A percentile compares a stretch with the other conserved stretches of the same genome.
Evolutionary conservation across 2,113 vertebrate species (phyloP).

Genomic region (Menura novaehollandiae): DNA sequence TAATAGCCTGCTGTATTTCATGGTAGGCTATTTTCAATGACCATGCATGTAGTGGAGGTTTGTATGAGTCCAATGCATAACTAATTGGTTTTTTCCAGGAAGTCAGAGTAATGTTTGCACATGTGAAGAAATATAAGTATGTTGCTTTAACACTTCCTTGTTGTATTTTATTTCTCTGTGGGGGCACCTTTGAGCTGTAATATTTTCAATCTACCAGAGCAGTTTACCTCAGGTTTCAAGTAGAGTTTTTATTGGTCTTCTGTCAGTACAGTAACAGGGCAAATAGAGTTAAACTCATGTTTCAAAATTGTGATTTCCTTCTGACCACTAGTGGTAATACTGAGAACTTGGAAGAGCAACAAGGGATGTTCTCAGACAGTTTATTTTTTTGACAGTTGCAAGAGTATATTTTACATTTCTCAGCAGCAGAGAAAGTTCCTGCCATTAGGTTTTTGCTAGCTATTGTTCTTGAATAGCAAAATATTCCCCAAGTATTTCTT

Average conservation of each 20-base stretch:
- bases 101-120: background rate
- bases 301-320: slow-evolving; percentile 11
- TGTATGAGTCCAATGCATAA: background rate
- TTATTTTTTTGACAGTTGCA: background rate
- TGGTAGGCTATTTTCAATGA: background rate
- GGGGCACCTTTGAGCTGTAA: background rate
- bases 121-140: background rate
- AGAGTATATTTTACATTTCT: background rate
- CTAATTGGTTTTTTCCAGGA: background rate
- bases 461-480: background rate
- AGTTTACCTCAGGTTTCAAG: background rate
- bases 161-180: slow-evolving; percentile 4
- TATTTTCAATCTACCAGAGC: background rate
- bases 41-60: rapidly evolving
- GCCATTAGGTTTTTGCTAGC: background rate
- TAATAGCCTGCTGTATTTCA: background rate
- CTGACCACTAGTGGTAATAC: background rate
- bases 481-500: background rate
- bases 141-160: background rate
- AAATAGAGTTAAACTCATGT: slow-evolving; percentile 28
- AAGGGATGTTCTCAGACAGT: background rate
- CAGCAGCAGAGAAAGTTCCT: background rate
- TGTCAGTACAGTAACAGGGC: background rate
- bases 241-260: slow-evolving; percentile 12
- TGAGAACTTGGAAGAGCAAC: background rate